Evolutionary conservation across 2,888 invertebrate species (phyloP), one percentile per base, ranked within the genome.

Genomic region (Platycheirus albimanus): DNA sequence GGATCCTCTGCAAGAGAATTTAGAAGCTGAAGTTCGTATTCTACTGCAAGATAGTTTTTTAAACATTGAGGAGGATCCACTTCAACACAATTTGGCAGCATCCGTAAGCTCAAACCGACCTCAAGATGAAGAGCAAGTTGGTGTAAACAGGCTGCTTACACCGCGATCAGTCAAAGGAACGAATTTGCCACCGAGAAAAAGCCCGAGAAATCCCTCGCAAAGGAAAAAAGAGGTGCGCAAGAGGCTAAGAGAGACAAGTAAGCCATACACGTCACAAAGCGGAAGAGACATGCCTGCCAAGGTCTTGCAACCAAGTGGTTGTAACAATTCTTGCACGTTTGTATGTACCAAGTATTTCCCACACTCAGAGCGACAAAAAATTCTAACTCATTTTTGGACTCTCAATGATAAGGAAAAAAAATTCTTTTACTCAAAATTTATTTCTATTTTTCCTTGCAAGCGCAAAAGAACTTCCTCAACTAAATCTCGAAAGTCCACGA

Each of bases 281-380:
- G 36, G 36, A 36, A 36, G 36, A 36, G 36, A 36, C 36, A 36
- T 36, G 36, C 36, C 36, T 36, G 36, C 36, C 36, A 36, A 36
- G 36, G 10, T 36, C 36, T 36, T 36, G 36, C 36, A 11, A 36
- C 36, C 36, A 36, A 36, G 10, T 36, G 36, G 36, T 36, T 36
- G 36, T 8, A 36, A 36, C 36, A 36, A 8, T 36, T 36, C 36
- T 36, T 36, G 36, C 36, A 36, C 36, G 5, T 36, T 36, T 36
- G 3, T 36, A 36, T 36, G 36, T 10, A 36, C 36, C 2, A 36
- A 36, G 36, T 36, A 36, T 36, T 36, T 36, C 36, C 36, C 36
- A 36, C 10, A 36, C 3, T 8, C 36, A 36, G 36, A 36, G 36
- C 36, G 36, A 3, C 36, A 36, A 8, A 24, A 24, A 24, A 24